Conservation (phyloP, 2,888 invertebrate genomes). For the Synanthedon andrenaeformis region DNA sequence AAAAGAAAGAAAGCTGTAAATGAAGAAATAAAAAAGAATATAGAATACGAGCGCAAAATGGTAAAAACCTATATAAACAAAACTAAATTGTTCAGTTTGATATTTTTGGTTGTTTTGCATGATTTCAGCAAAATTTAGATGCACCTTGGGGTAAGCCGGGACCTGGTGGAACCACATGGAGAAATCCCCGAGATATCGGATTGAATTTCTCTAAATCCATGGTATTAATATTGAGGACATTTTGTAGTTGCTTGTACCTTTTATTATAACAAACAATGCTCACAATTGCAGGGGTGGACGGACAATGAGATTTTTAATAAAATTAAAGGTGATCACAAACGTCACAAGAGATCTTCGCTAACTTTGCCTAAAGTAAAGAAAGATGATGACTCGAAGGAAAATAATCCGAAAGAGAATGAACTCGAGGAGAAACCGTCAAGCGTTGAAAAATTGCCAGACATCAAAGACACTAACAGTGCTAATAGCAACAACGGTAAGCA, state of each 20-base stretch:
- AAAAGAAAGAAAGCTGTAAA: constrained; percentile 62
- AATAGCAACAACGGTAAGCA: constrained; percentile 15
- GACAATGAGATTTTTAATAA: constrained; percentile 52
- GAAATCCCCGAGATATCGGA: constrained; percentile 79
- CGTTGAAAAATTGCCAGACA: constrained; percentile 45
- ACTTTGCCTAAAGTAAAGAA: constrained; percentile 65
- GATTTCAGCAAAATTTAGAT: constrained; percentile 48
- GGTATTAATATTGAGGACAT: constrained; percentile 55
- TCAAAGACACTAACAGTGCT: constrained; percentile 22
- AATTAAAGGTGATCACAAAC: constrained; percentile 36
- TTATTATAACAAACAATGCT: not conserved
- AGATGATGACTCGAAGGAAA: constrained; percentile 42
- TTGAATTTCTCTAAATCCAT: constrained; percentile 81
- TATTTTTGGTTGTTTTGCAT: constrained; percentile 11
- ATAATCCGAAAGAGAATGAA: constrained; percentile 26
- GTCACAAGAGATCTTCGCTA: constrained; percentile 49
- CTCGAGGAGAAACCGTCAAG: constrained; percentile 24
- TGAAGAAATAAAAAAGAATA: constrained; percentile 52
- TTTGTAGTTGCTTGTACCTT: not conserved
- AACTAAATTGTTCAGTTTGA: not conserved
- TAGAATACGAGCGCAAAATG: constrained; percentile 66
- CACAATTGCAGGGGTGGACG: constrained; percentile 52
- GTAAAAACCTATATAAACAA: constrained; percentile 39
- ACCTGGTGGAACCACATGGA: constrained; percentile 80
- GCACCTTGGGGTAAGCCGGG: constrained; percentile 77